Base-by-base conservation (phyloP, 2,113 vertebrate species). In the Engystomops pustulosus region DNA sequence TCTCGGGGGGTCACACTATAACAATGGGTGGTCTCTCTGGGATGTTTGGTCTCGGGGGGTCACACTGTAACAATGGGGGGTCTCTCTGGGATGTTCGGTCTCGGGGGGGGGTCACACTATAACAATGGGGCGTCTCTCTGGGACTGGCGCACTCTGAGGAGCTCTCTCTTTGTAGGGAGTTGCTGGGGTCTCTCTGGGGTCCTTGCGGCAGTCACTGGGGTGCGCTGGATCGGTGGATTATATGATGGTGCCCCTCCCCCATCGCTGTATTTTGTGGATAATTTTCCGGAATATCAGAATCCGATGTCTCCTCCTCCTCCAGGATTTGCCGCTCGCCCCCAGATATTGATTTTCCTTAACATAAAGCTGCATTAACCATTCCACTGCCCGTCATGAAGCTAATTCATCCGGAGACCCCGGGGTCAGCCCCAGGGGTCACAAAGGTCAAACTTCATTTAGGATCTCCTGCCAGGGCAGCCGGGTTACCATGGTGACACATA, bases 381-480 rank as follows among this genome's bases (percentile, higher is more conserved):
- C 27, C 20, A 4, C 41, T 72, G 69, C 69, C 7, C 23, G 69
- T 72, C 34, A 45, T 38, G 9, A 14, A 23, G 68, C 18, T 41
- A 44, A 44, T 38, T 72, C n/a, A 72, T 9, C 8, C 1, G 65
- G 0, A 44, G 4, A 23, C 15, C 0, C 23, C 15, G 30, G 67
- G 47, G 65, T 80, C 34, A 53, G 14, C 27, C n/a, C 9, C 0
- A 1, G 15, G 15, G 30, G 80, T 49, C 36, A n/a, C 6, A 36
- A 18, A 58, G 80, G 34, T 70, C 32, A 6, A 30, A 17, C 70
- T 81, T 71, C 32, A 81, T 81, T 70, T 55, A 51, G 32, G 45
- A 25, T 41, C 44, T 34, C 10, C 3, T n/a, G 58, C 60, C 67
- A 4, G 9, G 18, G 79, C 25, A 20, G 25, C 0, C 1, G 10